Conservation (phyloP, 2,113 vertebrate species). For the Neodontobutis hainanensis region DNA sequence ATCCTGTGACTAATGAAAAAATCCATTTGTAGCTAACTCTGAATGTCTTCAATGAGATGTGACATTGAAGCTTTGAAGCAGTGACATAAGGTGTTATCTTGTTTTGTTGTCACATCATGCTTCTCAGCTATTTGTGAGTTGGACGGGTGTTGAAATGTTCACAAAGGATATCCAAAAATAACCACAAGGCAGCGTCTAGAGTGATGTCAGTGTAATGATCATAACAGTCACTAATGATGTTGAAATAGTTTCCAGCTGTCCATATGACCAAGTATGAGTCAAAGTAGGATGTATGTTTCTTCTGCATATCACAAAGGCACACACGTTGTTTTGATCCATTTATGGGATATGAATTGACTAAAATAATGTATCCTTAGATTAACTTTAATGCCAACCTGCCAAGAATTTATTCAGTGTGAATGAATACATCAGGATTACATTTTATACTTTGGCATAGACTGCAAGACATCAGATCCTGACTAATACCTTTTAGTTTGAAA, state of each 20-base stretch:
- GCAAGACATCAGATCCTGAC: background rate
- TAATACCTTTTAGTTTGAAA: too few species aligned
- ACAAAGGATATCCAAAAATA: conserved; percentile 58
- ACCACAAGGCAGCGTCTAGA: conserved; percentile 11
- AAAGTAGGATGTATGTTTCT: conserved; percentile 17
- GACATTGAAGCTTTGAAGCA: conserved; percentile 69
- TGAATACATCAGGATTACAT: background rate
- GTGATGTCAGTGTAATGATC: conserved; percentile 58
- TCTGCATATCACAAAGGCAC: background rate
- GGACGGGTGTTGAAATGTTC: conserved; percentile 45
- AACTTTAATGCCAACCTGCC: background rate
- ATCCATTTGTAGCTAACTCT: conserved; percentile 60
- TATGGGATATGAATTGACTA: background rate
- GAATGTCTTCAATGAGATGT: conserved; percentile 69
- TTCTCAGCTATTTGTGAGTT: conserved; percentile 38
- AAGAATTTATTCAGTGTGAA: background rate
- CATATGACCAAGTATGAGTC: conserved; percentile 30
- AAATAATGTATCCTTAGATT: background rate
- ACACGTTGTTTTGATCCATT: background rate
- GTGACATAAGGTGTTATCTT: conserved; percentile 13
- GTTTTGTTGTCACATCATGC: conserved; percentile 4
- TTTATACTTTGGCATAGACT: background rate
- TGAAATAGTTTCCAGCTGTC: conserved; percentile 65
- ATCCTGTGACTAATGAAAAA: conserved; percentile 69
- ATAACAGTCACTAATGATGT: conserved; percentile 51